Evolutionary conservation across 2,113 vertebrate genomes (phyloP).

Genomic region (Tamias sibiricus): DNA sequence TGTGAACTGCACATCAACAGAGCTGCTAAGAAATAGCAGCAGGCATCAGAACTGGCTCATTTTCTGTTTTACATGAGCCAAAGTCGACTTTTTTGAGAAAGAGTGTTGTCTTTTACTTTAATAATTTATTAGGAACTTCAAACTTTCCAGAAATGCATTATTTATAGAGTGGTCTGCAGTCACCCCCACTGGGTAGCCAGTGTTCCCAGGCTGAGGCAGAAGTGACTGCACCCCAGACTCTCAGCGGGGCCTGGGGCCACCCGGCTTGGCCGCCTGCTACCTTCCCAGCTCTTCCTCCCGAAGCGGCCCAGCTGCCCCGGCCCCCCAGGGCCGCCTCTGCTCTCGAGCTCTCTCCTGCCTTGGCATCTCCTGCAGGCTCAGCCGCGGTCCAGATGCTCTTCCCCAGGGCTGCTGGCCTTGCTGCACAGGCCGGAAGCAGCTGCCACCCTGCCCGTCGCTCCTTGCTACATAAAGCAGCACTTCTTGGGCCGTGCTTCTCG

Average conservation of each 20-base stretch:
- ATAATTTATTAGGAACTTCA: background rate
- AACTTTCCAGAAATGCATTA: background rate
- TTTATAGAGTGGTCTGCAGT: background rate
- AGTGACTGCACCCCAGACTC: no score
- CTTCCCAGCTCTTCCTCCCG: background rate
- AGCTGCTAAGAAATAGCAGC: background rate
- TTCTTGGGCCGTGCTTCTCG: background rate
- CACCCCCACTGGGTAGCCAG: no score
- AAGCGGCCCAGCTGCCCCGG: no score
- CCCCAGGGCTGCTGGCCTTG: no score
- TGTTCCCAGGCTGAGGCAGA: background rate
- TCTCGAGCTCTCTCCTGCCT: background rate
- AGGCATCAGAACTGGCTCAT: background rate
- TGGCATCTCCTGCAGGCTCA: background rate
- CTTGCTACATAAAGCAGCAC: background rate
- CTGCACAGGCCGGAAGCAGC: background rate
- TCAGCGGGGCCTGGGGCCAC: background rate
- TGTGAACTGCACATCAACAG: background rate
- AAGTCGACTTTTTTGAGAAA: background rate
- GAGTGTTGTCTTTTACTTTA: background rate
- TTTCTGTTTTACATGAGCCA: background rate
- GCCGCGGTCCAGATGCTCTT: background rate
- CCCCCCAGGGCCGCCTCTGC: background rate
- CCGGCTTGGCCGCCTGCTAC: no score
- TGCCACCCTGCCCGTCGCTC: no score